These are phyloP conservation scores for Allolobophora icterica DNA, from an alignment of 2,888 invertebrate genomes.

Conservation along the genomic window DNA sequence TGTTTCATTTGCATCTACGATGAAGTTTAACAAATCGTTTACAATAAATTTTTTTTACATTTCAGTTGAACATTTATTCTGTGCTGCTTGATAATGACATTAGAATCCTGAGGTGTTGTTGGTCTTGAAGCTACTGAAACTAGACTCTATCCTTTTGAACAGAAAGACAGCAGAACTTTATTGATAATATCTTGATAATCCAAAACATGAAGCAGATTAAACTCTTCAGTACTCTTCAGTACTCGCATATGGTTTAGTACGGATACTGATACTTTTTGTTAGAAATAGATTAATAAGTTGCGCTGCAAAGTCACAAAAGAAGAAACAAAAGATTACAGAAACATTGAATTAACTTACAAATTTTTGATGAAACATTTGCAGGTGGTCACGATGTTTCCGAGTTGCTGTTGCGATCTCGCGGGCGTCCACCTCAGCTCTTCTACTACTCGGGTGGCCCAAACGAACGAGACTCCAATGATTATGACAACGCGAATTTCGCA, in stretches of 20 bases:
- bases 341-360: not conserved
- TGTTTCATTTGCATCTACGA: not conserved
- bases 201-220: not conserved
- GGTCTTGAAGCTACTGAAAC: not conserved
- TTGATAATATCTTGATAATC: not conserved
- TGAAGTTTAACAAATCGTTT: not conserved
- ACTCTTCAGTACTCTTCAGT: no score
- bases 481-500: not conserved
- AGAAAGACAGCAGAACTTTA: not conserved
- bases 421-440: constrained; percentile 29
- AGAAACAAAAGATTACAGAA: no score
- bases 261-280: not conserved
- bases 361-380: not conserved
- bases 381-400: constrained; percentile 33
- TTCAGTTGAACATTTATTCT: not conserved
- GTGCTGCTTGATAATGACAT: not conserved
- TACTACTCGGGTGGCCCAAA: constrained; percentile 23
- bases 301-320: not conserved
- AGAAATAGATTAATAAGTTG: not conserved
- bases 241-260: not conserved
- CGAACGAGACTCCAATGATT: not conserved
- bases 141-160: not conserved
- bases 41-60: not conserved
- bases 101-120: no score
- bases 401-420: constrained; percentile 30